phyloP scores from a whole-genome alignment of 2,888 invertebrate species.

The Criorhina ranunculi region DNA sequence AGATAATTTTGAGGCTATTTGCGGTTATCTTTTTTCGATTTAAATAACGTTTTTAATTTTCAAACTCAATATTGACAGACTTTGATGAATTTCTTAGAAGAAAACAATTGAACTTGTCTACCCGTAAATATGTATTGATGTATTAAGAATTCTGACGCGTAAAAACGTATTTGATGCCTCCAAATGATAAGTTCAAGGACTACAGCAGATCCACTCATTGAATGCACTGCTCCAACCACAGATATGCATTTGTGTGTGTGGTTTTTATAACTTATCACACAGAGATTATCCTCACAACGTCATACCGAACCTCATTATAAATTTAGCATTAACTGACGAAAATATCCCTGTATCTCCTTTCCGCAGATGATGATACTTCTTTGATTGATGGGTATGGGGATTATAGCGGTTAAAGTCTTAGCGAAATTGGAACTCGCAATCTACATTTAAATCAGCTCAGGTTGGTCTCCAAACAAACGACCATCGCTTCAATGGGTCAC shows the following conservation, averaged over 20 bases:
- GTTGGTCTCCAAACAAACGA: conserved; percentile 21
- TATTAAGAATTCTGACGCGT: conserved; percentile 23
- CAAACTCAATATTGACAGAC: conserved; percentile 11
- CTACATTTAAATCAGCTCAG: conserved; percentile 51
- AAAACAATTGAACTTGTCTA: conserved; percentile 24
- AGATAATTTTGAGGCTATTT: too few species aligned
- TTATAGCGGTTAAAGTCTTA: conserved; percentile 59
- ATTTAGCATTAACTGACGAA: conserved; percentile 72
- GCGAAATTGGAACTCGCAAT: conserved; percentile 58
- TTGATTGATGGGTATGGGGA: conserved; percentile 69
- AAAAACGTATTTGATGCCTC: conserved; percentile 52
- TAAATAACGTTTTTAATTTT: conserved; percentile 4
- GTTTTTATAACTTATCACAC: conserved; percentile 66
- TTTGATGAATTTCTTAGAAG: conserved; percentile 16
- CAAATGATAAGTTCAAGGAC: conserved; percentile 73
- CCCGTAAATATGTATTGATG: not conserved
- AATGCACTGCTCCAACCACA: conserved; percentile 62
- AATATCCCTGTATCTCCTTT: conserved; percentile 70
- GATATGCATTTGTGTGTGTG: conserved; percentile 70
- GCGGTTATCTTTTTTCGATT: conserved; percentile 2
- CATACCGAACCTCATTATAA: conserved; percentile 69
- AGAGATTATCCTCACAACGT: conserved; percentile 57
- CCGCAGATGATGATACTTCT: conserved; percentile 72
- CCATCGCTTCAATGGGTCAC: conserved; percentile 28
- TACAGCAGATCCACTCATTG: conserved; percentile 34